phyloP scores from a whole-genome alignment of 2,113 vertebrate species.

The Chionis minor region DNA sequence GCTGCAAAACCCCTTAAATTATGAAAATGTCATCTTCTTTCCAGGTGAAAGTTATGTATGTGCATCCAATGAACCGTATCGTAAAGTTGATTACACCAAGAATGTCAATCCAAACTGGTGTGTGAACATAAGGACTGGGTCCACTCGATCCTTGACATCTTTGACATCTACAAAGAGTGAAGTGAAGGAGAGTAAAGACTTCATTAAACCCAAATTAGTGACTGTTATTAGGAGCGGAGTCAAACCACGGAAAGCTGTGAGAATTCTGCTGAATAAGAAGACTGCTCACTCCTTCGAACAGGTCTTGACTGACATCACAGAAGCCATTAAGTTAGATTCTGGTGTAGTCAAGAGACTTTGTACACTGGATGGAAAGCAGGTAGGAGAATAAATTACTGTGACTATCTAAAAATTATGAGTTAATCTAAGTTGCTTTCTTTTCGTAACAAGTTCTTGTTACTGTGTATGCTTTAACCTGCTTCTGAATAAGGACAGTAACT shows the following conservation, averaged over 20 bases:
- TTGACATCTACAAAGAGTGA: slow-evolving; percentile 80
- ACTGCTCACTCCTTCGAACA: slow-evolving; percentile 98
- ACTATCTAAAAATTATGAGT: neutral
- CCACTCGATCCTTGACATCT: slow-evolving; percentile 81
- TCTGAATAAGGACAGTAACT: neutral
- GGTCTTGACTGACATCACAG: slow-evolving; percentile 96
- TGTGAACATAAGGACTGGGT: slow-evolving; percentile 85
- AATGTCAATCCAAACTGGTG: slow-evolving; percentile 97
- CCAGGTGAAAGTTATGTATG: slow-evolving; percentile 98
- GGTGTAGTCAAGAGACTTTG: slow-evolving; percentile 94
- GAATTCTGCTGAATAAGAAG: slow-evolving; percentile 97
- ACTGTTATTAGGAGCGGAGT: slow-evolving; percentile 97
- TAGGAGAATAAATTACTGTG: slow-evolving; percentile 62
- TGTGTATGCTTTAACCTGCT: neutral
- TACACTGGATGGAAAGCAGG: slow-evolving; percentile 96
- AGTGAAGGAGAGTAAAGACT: slow-evolving; percentile 88
- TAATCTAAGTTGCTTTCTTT: neutral
- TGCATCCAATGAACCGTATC: slow-evolving; percentile 91
- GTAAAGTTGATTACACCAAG: slow-evolving; percentile 94
- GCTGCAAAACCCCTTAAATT: neutral
- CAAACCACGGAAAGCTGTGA: slow-evolving; percentile 94
- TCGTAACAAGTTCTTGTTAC: neutral
- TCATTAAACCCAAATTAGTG: slow-evolving; percentile 96
- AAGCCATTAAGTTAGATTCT: slow-evolving; percentile 96
- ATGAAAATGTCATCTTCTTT: neutral